A percentile compares a stretch with the other conserved stretches of the same genome.
phyloP scores from a whole-genome alignment of 2,797 vertebrate genomes.

The Eleutherodactylus coqui region DNA sequence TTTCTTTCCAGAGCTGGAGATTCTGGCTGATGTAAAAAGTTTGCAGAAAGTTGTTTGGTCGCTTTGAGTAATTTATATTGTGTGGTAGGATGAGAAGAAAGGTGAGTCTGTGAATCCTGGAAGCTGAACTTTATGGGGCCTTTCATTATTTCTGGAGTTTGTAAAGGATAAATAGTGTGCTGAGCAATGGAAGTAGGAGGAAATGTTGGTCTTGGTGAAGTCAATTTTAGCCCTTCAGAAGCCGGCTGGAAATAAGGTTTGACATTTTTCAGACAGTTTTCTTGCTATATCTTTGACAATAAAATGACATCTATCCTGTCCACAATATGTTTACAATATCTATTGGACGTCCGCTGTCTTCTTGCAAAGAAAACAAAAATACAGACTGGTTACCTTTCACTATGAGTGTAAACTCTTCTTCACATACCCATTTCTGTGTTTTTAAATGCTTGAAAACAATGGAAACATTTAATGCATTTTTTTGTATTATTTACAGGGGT shows the following conservation, averaged over 20 bases:
- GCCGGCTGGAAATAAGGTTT: slow-evolving; percentile 13
- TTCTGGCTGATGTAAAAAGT: slow-evolving; percentile 62
- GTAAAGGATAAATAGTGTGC: neutral
- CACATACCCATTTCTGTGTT: too few relatives aligned
- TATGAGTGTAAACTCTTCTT: too few relatives aligned
- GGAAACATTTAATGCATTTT: too few relatives aligned
- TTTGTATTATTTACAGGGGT: too few relatives aligned
- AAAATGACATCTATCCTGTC: neutral
- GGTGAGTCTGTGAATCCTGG: slow-evolving; percentile 14
- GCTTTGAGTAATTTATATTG: slow-evolving; percentile 54
- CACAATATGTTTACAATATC: neutral
- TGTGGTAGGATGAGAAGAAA: slow-evolving; percentile 56
- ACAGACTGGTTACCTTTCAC: neutral
- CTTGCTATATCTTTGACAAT: neutral
- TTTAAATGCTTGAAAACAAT: too few relatives aligned
- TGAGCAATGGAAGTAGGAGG: neutral
- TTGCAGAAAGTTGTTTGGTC: slow-evolving; percentile 59
- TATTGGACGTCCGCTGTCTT: too few relatives aligned
- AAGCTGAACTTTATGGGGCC: neutral
- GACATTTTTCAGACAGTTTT: neutral
- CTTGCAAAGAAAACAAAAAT: neutral
- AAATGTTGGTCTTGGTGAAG: neutral
- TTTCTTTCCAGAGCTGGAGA: neutral
- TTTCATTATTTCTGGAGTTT: neutral
- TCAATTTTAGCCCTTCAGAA: neutral